These are phyloP conservation scores for Drosophila merina DNA, from an alignment of 2,888 invertebrate genomes.

Conservation along the genomic window DNA sequence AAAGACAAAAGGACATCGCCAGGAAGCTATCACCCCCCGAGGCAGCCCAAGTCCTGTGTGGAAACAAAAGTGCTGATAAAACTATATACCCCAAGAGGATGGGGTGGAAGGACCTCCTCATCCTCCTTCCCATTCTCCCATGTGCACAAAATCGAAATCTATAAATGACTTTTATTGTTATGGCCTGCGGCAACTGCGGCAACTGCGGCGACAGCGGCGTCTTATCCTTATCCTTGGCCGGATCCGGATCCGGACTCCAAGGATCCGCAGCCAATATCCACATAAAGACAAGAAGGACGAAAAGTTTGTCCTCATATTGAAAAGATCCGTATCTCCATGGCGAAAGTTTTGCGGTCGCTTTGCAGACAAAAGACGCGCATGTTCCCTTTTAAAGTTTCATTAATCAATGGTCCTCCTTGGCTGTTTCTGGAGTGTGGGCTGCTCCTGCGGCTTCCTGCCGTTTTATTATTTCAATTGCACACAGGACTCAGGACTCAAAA, in stretches of 20 bases:
- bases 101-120: not conserved
- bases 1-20: conserved; percentile 49
- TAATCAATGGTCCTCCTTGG: conserved; percentile 56
- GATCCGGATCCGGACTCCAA: conserved; percentile 10
- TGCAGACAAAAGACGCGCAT: conserved; percentile 65
- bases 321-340: conserved; percentile 43
- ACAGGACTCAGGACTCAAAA: conserved; percentile 57
- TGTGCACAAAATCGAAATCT: conserved; percentile 74
- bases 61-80: conserved; percentile 74
- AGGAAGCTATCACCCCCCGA: not conserved
- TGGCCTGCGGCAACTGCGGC: conserved; percentile 55
- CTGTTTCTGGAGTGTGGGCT: not conserved
- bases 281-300: conserved; percentile 57
- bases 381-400: conserved; percentile 75
- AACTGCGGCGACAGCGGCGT: conserved; percentile 5
- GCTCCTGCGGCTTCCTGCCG: conserved; percentile 25
- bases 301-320: conserved; percentile 57
- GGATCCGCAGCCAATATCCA: conserved; percentile 24
- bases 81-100: conserved; percentile 51
- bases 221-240: conserved; percentile 9
- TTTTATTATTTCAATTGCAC: conserved; percentile 77
- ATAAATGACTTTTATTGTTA: conserved; percentile 80
- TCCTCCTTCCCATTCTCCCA: conserved; percentile 21
- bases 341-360: conserved; percentile 70
- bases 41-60: not conserved